phyloP scores from a whole-genome alignment of 1,140 invertebrate genomes.

The Condylostylus longicornis region DNA sequence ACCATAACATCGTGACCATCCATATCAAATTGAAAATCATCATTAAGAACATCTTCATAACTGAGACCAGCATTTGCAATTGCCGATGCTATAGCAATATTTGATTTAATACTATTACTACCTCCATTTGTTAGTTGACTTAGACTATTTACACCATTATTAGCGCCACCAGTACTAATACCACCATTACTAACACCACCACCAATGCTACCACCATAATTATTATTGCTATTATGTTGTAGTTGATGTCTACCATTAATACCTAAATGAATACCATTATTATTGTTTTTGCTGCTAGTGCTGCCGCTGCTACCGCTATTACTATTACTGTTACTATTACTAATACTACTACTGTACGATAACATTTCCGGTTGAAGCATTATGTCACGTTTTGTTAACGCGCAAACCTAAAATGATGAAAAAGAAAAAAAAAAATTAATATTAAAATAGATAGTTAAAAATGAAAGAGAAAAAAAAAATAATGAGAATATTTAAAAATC shows the following conservation, averaged over 20 bases:
- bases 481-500: too few relatives aligned
- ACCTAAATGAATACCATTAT: not conserved
- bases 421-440: not conserved
- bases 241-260: not conserved
- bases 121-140: not conserved
- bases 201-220: too few relatives aligned
- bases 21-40: conserved; percentile 76
- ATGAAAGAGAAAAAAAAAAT: too few relatives aligned
- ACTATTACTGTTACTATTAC: conserved; percentile 15
- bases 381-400: conserved; percentile 46
- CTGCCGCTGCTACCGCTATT: conserved; percentile 6
- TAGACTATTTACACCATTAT: conserved; percentile 3
- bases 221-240: not conserved
- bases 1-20: conserved; percentile 92
- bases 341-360: conserved; percentile 26
- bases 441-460: too few relatives aligned
- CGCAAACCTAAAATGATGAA: conserved; percentile 43
- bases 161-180: conserved; percentile 2
- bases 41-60: conserved; percentile 70
- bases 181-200: not conserved
- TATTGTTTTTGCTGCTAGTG: conserved; percentile 9
- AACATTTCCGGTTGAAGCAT: conserved; percentile 29
- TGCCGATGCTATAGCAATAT: conserved; percentile 13
- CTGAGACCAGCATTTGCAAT: conserved; percentile 42
- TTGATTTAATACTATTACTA: not conserved